Base-by-base conservation (phyloP, 2,888 invertebrate genomes). In the Thysanoteuthis rhombus region DNA sequence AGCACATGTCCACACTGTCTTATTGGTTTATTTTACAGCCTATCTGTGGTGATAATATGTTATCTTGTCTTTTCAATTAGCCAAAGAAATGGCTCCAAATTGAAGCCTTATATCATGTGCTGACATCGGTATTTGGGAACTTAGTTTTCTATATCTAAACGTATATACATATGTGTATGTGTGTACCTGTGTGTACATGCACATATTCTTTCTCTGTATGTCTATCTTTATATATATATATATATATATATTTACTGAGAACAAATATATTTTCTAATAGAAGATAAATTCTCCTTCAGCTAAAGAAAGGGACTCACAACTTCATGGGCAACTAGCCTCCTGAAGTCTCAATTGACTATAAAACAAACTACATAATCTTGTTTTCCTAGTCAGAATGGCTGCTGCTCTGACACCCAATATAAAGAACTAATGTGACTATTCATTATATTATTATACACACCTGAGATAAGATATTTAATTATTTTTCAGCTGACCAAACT, bases 51-150 rank as follows among this genome's bases (percentile, higher is more conserved):
- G 75, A 75, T 75, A 75, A 75, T n/a, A n/a, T 75, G n/a, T 75
- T 75, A 75, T 75, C 75, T n/a, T 75, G 75, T 75, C 75, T 75
- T 75, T 75, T 75, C 75, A 75, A 75, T 75, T 75, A 75, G 75
- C 75, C 75, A 75, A n/a, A 12, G 75, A 75, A 75, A 75, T 75
- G n/a, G n/a, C 19, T n/a, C 75, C 75, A 75, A 75, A 75, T 75
- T 75, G 75, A 75, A 75, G n/a, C 25, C 75, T 36, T 75, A 75
- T 75, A 75, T 75, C 75, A 75, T 75, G 75, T n/a, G n/a, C 75
- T 75, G 75, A 75, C 75, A 75, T 16, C 36, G n/a, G n/a, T 75
- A 75, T 75, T 36, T 36, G 16, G 75, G 19, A 75, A 75, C n/a
- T 75, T 75, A n/a, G 75, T 36, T 75, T 75, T 75, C 75, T n/a